phyloP scores from a whole-genome alignment of 2,797 vertebrate species.

The Clarias pachynema region DNA sequence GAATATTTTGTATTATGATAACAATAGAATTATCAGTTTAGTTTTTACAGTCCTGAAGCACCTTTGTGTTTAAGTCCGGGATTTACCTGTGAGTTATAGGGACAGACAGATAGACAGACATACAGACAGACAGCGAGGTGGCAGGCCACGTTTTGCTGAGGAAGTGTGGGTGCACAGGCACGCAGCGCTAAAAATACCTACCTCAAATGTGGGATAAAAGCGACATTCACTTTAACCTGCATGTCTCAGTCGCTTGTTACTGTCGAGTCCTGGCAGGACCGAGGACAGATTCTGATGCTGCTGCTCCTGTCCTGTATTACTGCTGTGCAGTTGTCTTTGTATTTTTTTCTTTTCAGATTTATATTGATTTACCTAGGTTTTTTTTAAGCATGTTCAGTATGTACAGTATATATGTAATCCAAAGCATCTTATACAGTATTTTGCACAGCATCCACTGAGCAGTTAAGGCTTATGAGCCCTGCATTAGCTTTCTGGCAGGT shows the following conservation, averaged over 20 bases:
- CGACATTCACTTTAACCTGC: background rate
- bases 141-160: background rate
- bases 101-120: background rate
- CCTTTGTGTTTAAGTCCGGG: slow-evolving; percentile 1
- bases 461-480: background rate
- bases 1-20: background rate
- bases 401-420: background rate
- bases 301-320: background rate
- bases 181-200: slow-evolving; percentile 32
- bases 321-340: slow-evolving; percentile 12
- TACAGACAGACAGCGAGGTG: background rate
- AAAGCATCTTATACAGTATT: background rate
- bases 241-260: no score
- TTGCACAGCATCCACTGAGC: background rate
- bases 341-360: background rate
- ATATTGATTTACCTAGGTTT: background rate
- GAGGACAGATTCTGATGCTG: background rate
- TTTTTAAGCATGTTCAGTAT: background rate
- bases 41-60: background rate
- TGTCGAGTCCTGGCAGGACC: background rate
- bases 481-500: background rate
- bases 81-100: background rate
- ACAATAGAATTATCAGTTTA: background rate
- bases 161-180: slow-evolving; percentile 24
- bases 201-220: slow-evolving; percentile 14